Evolutionary conservation across 2,113 vertebrate genomes (phyloP).

Genomic region (Rana temporaria): DNA sequence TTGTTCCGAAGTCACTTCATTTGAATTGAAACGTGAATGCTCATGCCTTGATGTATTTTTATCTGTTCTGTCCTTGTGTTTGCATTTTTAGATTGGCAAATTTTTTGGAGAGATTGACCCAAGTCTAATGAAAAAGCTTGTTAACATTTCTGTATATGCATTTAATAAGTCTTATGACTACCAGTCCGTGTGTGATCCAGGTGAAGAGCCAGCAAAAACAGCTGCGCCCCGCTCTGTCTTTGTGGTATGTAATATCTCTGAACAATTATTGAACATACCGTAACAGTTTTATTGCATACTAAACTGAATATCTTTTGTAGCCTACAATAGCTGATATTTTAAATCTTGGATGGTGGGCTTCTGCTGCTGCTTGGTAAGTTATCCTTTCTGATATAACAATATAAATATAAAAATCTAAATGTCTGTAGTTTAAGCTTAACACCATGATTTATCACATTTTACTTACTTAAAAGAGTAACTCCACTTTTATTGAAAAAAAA

Average conservation of each 20-base stretch:
- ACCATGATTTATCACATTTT: too few species aligned
- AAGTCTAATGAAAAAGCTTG: slow-evolving; percentile 88
- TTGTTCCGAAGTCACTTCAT: too few species aligned
- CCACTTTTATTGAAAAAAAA: too few species aligned
- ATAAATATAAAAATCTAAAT: too few species aligned
- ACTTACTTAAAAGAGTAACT: too few species aligned
- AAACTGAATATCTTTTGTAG: slow-evolving; percentile 67
- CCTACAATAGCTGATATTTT: slow-evolving; percentile 92
- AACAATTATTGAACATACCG: not conserved
- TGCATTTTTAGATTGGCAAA: slow-evolving; percentile 78
- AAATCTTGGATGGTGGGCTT: slow-evolving; percentile 96
- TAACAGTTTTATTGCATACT: not conserved
- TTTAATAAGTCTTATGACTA: slow-evolving; percentile 98
- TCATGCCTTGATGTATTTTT: too few species aligned
- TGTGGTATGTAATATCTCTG: slow-evolving; percentile 81
- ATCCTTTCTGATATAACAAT: not conserved
- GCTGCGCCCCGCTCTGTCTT: slow-evolving; percentile 86
- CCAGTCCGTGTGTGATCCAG: slow-evolving; percentile 93
- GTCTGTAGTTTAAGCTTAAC: too few species aligned
- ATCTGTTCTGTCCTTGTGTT: not conserved
- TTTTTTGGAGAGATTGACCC: slow-evolving; percentile 98
- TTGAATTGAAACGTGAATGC: too few species aligned
- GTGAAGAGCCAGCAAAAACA: slow-evolving; percentile 88
- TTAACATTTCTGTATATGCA: slow-evolving; percentile 90
- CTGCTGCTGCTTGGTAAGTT: slow-evolving; percentile 92